These are phyloP conservation scores for Campaea margaritaria DNA, from an alignment of 2,888 invertebrate genomes.

Conservation along the genomic window DNA sequence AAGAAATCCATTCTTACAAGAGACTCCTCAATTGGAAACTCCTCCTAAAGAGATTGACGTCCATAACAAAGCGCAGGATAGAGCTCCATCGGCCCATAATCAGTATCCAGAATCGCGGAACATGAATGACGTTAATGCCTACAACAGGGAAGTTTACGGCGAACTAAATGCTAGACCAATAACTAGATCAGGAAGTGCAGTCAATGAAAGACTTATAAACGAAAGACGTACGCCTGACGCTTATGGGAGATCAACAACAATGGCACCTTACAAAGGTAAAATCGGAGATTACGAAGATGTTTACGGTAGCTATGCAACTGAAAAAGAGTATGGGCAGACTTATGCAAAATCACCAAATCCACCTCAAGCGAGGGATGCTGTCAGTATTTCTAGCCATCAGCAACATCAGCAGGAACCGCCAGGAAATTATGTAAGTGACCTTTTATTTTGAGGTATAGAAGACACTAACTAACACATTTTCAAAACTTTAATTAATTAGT, in stretches of 20 bases:
- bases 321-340: constrained; percentile 75
- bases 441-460: no score
- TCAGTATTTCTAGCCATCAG: constrained; percentile 67
- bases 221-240: constrained; percentile 94
- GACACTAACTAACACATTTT: neutral
- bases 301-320: constrained; percentile 74
- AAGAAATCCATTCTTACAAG: constrained; percentile 75
- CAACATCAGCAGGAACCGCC: constrained; percentile 55
- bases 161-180: constrained; percentile 60
- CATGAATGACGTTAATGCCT: constrained; percentile 56
- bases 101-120: constrained; percentile 61
- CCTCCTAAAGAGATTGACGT: constrained; percentile 53
- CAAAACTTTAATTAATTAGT: no score
- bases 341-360: constrained; percentile 87
- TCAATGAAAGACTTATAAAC: constrained; percentile 71
- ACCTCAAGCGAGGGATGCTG: constrained; percentile 60
- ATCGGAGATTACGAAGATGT: constrained; percentile 92
- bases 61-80: constrained; percentile 46
- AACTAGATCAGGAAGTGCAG: constrained; percentile 58
- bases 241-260: constrained; percentile 88
- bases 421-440: constrained; percentile 63
- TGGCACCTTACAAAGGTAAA: constrained; percentile 73
- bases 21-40: constrained; percentile 58
- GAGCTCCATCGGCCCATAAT: constrained; percentile 51
- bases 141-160: constrained; percentile 71